Evolutionary conservation across 2,113 vertebrate species (phyloP).

Genomic region (Rana temporaria): DNA sequence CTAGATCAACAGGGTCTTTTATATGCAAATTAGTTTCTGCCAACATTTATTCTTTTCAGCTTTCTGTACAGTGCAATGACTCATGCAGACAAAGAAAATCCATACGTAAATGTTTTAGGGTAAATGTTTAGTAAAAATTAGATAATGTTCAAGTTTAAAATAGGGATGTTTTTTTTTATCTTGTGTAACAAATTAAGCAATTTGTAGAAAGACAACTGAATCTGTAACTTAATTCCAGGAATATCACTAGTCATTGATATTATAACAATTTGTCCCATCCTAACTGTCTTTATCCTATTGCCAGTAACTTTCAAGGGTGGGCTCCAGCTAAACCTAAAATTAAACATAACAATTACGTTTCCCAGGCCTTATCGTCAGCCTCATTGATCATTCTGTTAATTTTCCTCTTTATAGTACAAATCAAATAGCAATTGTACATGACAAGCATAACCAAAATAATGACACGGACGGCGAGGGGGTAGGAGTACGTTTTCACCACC

Average conservation of each 20-base stretch:
- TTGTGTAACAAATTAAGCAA: constrained; percentile 13
- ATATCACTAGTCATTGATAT: constrained; percentile 13
- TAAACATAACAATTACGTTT: too few relatives aligned
- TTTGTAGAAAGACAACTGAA: constrained; percentile 17
- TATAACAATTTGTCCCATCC: not conserved
- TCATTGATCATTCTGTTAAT: too few relatives aligned
- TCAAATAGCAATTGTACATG: too few relatives aligned
- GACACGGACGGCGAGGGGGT: too few relatives aligned
- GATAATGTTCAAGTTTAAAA: constrained; percentile 41
- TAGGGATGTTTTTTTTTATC: constrained; percentile 9
- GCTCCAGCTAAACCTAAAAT: too few relatives aligned
- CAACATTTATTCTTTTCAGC: constrained; percentile 53
- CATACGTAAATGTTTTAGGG: constrained; percentile 48
- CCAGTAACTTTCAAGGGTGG: not conserved
- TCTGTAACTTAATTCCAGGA: not conserved
- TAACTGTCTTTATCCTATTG: not conserved
- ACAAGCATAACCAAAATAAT: too few relatives aligned
- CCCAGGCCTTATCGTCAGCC: too few relatives aligned
- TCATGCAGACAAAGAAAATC: constrained; percentile 46
- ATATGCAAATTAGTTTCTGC: constrained; percentile 50
- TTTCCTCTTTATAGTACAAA: too few relatives aligned
- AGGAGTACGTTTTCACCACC: too few relatives aligned
- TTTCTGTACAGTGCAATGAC: constrained; percentile 50
- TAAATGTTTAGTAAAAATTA: constrained; percentile 44
- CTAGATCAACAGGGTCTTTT: constrained; percentile 52